phyloP scores from a whole-genome alignment of 2,797 vertebrate species.

The Gadopsis bispinosus region DNA sequence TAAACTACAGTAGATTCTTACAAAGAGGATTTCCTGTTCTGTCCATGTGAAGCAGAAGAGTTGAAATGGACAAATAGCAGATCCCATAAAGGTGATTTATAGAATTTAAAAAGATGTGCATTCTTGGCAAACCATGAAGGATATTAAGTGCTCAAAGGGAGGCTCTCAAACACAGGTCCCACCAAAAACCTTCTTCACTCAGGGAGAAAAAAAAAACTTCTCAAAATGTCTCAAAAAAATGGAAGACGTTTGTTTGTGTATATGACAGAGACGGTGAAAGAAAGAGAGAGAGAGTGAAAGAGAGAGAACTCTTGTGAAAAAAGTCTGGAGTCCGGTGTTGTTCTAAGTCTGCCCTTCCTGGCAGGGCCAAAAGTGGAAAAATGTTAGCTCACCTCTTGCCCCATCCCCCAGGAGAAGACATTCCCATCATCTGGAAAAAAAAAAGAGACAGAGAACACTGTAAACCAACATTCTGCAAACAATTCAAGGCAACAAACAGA shows the following conservation, averaged over 20 bases:
- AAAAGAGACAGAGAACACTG: conserved; percentile 41
- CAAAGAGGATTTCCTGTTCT: conserved; percentile 78
- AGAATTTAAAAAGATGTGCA: conserved; percentile 84
- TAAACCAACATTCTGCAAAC: conserved; percentile 80
- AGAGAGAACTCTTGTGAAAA: conserved; percentile 48
- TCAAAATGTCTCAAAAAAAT: conserved; percentile 65
- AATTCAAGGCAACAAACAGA: conserved; percentile 81
- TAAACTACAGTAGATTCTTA: conserved; percentile 56
- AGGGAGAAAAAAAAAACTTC: conserved; percentile 61
- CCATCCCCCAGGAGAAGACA: conserved; percentile 81
- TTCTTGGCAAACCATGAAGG: conserved; percentile 82
- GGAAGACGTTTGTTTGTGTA: conserved; percentile 27
- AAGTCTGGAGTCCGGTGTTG: conserved; percentile 71
- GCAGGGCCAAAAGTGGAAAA: conserved; percentile 72
- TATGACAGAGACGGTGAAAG: not conserved
- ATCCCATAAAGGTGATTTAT: conserved; percentile 86
- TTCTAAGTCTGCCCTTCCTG: conserved; percentile 80
- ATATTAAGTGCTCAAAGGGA: conserved; percentile 81
- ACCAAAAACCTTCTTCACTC: conserved; percentile 76
- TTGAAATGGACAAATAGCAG: conserved; percentile 79
- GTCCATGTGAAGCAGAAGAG: conserved; percentile 77
- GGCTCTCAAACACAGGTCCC: conserved; percentile 60
- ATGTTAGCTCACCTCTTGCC: conserved; percentile 83
- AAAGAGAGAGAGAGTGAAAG: conserved; percentile 10
- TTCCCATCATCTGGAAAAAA: conserved; percentile 82